Base-by-base conservation (phyloP, 2,888 invertebrate genomes). In the Folsomia manolachei region DNA sequence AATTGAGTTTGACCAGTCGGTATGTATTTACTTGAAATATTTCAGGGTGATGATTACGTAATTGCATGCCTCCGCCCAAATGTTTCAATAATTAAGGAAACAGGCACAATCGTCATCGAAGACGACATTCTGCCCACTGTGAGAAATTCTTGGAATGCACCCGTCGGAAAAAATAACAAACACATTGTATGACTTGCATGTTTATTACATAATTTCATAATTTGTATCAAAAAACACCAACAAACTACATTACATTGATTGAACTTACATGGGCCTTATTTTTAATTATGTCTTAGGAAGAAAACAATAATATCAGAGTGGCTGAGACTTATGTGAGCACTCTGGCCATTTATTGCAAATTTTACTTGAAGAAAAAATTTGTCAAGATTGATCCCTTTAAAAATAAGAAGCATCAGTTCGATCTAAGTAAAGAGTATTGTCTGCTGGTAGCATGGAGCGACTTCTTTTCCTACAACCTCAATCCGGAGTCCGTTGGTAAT, bases 331-430 rank as follows among this genome's bases (percentile, higher is more conserved):
- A 27, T 2, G 26, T n/a, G 19, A 26, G 25, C 1, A 19, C 1
- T 7, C 2, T 2, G 14, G n/a, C 26, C 7, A 63, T 63, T 26
- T 63, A 63, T 21, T 63, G 63, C 19, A 63, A 63, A 21, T 63
- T 63, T 27, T 63, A 63, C 63, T n/a, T 63, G n/a, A 11, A 27
- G 18, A 25, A 63, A 63, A 23, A 19, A 27, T 63, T 63, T 26
- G 4, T 21, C 2, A 27, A 26, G 27, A 27, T n/a, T 14, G 63
- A 63, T 63, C 63, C 63, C n/a, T 56, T 14, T n/a, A n/a, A 56
- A 26, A 56, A 56, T 19, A 7, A n/a, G 4, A 19, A 18, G n/a
- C 56, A n/a, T 56, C 4, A 18, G 4, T 56, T 11, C 27, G 63
- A 63, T 27, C 19, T 63, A 26, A 19, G 26, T 7, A 63, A 63